phyloP scores from a whole-genome alignment of 2,113 vertebrate genomes.

The Albula glossodonta region DNA sequence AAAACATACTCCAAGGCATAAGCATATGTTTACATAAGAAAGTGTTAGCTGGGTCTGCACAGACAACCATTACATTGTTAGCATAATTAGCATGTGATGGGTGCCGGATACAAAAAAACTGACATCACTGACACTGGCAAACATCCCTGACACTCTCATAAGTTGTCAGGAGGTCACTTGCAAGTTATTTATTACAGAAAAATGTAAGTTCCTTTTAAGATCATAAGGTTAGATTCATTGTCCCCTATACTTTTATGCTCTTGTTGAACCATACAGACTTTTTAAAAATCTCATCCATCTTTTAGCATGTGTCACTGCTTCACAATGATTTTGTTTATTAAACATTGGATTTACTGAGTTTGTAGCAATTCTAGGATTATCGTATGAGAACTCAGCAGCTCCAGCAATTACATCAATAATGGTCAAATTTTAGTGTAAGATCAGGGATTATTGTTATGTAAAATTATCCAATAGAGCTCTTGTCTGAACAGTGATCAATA shows the following conservation, averaged over 20 bases:
- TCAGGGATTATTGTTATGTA: neutral
- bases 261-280: neutral
- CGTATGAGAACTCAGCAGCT: neutral
- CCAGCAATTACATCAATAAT: neutral
- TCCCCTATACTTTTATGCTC: neutral
- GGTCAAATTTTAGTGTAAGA: neutral
- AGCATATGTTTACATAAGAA: no score
- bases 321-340: conserved; percentile 21
- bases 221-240: neutral
- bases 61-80: no score
- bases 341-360: conserved; percentile 23
- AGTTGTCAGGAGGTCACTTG: no score
- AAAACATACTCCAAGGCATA: no score
- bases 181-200: no score
- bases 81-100: no score
- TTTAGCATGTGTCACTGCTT: conserved; percentile 1
- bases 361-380: conserved; percentile 16
- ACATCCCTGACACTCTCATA: no score
- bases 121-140: no score
- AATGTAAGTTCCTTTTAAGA: no score
- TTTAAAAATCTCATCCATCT: neutral
- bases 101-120: no score
- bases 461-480: neutral
- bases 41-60: no score
- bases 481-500: neutral